Evolutionary conservation across 2,113 vertebrate species (phyloP).

Genomic region (Malurus alboscapulatus): DNA sequence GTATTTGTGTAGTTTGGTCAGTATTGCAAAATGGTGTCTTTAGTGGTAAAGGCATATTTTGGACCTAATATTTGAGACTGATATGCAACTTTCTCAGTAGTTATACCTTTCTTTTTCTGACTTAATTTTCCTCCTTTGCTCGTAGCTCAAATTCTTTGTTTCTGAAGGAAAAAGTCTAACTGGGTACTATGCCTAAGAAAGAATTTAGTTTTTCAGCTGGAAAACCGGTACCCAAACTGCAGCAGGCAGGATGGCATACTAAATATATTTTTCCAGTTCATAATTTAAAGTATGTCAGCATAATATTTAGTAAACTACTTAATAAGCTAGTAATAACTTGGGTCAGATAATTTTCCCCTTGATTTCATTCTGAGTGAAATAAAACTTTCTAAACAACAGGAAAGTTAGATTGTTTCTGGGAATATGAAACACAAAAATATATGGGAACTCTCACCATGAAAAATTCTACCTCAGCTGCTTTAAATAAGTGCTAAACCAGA

Average conservation of each 20-base stretch:
- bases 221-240: not conserved
- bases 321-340: not conserved
- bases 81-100: not conserved
- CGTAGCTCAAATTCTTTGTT: not conserved
- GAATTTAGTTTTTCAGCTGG: not conserved
- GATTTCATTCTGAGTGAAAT: not conserved
- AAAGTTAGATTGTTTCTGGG: not conserved
- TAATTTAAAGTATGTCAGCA: not conserved
- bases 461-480: not conserved
- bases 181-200: not conserved
- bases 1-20: not conserved
- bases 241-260: not conserved
- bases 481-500: not conserved
- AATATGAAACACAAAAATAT: not conserved
- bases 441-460: not conserved
- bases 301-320: not conserved
- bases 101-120: not conserved
- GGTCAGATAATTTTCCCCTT: not conserved
- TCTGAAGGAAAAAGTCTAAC: not conserved
- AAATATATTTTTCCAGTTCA: not conserved
- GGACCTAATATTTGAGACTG: not conserved
- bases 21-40: not conserved
- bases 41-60: not conserved
- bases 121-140: not conserved
- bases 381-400: not conserved